Conservation (phyloP, 2,113 vertebrate genomes). For the Fregetta grallaria region DNA sequence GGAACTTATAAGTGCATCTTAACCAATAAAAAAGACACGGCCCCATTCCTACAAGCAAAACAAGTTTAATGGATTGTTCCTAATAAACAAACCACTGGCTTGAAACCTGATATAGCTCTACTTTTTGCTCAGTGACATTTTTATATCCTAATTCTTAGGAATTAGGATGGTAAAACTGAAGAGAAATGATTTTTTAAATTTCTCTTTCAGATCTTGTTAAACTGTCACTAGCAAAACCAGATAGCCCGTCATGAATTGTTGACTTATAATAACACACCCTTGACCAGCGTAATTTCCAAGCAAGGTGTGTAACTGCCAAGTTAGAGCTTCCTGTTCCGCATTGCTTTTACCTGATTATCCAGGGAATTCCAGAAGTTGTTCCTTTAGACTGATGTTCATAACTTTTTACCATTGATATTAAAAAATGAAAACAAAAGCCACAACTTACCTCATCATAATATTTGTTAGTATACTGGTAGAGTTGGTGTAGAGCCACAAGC, state of each 20-base stretch:
- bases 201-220: neutral
- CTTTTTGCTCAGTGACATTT: neutral
- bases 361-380: neutral
- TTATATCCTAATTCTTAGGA: neutral
- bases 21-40: neutral
- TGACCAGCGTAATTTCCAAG: neutral
- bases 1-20: neutral
- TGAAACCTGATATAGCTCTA: neutral
- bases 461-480: conserved; percentile 98
- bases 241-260: neutral
- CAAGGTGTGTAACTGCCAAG: neutral
- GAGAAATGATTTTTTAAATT: neutral
- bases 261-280: neutral
- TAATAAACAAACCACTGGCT: neutral
- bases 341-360: neutral
- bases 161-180: neutral
- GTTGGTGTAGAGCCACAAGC: conserved; percentile 93
- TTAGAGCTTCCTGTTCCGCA: neutral
- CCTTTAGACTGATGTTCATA: neutral
- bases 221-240: neutral
- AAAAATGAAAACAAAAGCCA: neutral
- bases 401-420: neutral
- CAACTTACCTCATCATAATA: conserved; percentile 94
- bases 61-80: neutral
- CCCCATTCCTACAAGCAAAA: neutral